These are phyloP conservation scores for Spongia lamella DNA, from an alignment of 37 sponge, comb jelly and placozoan species.

Conservation along the genomic window DNA sequence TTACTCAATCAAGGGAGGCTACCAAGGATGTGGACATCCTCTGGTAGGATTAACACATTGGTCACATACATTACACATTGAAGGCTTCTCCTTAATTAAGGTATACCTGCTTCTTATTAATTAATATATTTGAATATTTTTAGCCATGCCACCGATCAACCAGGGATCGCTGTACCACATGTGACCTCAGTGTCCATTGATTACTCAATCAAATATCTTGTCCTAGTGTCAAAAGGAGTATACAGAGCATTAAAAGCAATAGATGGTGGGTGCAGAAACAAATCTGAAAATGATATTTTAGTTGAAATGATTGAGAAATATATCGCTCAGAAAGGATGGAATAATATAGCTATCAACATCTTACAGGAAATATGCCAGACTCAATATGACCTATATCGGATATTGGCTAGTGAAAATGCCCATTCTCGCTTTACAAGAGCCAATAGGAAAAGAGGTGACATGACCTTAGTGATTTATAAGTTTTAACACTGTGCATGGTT, in stretches of 20 bases:
- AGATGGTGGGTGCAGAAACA: neutral
- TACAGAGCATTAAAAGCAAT: conserved; percentile 75
- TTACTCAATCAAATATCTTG: conserved; percentile 43
- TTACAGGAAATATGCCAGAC: conserved; percentile 29
- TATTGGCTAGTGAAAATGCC: conserved; percentile 16
- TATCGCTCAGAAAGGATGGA: neutral
- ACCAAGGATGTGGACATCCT: conserved; percentile 87
- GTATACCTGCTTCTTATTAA: neutral
- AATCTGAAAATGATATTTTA: conserved; percentile 10
- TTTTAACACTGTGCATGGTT: conserved; percentile 18
- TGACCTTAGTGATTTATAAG: conserved; percentile 68
- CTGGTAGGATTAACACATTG: conserved; percentile 50
- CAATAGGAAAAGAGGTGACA: conserved; percentile 83
- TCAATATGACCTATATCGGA: conserved; percentile 45
- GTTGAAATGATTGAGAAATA: conserved; percentile 12
- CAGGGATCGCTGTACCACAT: conserved; percentile 63
- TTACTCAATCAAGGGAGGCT: conserved; percentile 86
- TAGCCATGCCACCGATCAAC: conserved; percentile 53
- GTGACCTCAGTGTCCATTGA: conserved; percentile 23
- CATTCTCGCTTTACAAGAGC: conserved; percentile 32
- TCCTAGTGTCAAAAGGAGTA: conserved; percentile 85
- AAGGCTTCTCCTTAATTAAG: neutral
- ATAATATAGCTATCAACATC: conserved; percentile 16
- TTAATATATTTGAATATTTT: neutral
- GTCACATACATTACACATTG: neutral